Evolutionary conservation across 2,113 vertebrate species (phyloP).

Genomic region (Larimichthys polyactis): DNA sequence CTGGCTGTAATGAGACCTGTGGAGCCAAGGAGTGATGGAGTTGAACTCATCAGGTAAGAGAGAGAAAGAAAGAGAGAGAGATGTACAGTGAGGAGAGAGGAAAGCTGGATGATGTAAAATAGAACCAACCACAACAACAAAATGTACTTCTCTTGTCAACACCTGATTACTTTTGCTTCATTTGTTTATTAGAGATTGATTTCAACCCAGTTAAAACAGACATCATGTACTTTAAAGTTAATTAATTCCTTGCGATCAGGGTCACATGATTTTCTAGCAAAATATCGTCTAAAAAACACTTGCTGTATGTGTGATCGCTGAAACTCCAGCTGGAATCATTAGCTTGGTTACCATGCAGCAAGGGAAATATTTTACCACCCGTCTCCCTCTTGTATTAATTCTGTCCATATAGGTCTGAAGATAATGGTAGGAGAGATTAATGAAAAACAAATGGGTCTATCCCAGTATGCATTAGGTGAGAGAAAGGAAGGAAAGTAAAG

Average conservation of each 20-base stretch:
- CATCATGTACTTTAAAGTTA: neutral
- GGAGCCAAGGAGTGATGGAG: constrained; percentile 68
- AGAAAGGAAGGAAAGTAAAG: constrained; percentile 11
- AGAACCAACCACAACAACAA: neutral
- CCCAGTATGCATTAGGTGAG: constrained; percentile 9
- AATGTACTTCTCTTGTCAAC: neutral
- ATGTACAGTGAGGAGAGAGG: neutral
- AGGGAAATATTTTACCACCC: constrained; percentile 61
- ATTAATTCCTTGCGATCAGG: constrained; percentile 23
- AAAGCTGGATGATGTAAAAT: constrained; percentile 1
- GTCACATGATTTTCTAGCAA: neutral
- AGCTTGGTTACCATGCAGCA: constrained; percentile 45
- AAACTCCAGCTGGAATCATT: constrained; percentile 57
- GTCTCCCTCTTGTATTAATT: constrained; percentile 65
- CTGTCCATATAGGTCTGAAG: constrained; percentile 58
- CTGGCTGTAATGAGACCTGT: constrained; percentile 75
- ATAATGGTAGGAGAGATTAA: constrained; percentile 51
- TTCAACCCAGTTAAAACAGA: constrained; percentile 15
- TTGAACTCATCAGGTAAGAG: constrained; percentile 58
- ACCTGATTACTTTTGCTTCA: neutral
- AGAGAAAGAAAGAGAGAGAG: neutral
- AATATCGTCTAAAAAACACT: constrained; percentile 3
- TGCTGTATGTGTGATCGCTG: constrained; percentile 10
- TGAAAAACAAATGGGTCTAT: constrained; percentile 44
- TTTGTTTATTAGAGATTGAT: neutral